A percentile compares a stretch with the other conserved stretches of the same genome.
Conservation (phyloP, 2,888 invertebrate genomes). For the Pyrgus malvae region DNA sequence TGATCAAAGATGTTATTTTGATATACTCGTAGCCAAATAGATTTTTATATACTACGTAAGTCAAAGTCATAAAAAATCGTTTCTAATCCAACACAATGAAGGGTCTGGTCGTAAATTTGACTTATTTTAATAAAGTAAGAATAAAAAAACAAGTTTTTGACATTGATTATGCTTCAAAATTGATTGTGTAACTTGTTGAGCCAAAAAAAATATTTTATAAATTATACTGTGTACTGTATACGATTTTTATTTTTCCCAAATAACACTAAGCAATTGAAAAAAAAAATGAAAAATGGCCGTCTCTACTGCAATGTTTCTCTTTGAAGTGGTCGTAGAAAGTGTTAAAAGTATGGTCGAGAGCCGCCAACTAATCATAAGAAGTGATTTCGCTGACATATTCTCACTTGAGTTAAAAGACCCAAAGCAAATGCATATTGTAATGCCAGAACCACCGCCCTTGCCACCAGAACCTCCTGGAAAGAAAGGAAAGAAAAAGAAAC, state of each 20-base stretch:
- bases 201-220: no score
- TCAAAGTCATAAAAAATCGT: no score
- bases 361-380: conserved; percentile 57
- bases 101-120: no score
- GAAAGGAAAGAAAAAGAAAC: conserved; percentile 52
- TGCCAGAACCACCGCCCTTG: conserved; percentile 68
- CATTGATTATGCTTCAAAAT: no score
- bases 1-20: no score
- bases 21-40: no score
- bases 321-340: conserved; percentile 69
- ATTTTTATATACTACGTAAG: no score
- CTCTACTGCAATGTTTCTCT: conserved; percentile 66
- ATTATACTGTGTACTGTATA: no score
- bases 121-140: no score
- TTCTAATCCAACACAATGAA: no score
- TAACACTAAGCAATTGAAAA: conserved; percentile 21
- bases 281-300: conserved; percentile 58
- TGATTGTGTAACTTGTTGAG: no score
- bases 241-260: not conserved
- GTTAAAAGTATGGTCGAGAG: conserved; percentile 60
- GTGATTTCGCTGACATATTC: conserved; percentile 71
- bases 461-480: conserved; percentile 66
- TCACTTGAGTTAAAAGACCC: conserved; percentile 72
- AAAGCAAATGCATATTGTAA: conserved; percentile 69
- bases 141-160: no score